Evolutionary conservation across 2,797 vertebrate species (phyloP), one percentile per base, ranked within the genome.

Genomic region (Buceros bicornis): DNA sequence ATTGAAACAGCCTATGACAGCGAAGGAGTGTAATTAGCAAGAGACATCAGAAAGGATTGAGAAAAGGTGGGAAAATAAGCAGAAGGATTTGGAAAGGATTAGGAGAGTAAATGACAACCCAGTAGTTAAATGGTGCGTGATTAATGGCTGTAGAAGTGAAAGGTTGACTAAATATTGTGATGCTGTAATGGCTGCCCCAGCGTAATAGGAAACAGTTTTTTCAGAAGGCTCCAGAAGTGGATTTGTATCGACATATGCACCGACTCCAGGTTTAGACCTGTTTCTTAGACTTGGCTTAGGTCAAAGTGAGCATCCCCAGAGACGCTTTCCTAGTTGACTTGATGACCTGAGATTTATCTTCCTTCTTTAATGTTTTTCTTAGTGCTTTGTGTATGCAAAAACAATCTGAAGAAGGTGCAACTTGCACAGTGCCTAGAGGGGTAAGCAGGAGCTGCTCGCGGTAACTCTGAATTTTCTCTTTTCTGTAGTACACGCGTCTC

Each of bases 141-240:
- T 97, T 96, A 97, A 97, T 54, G 82, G 71, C 57, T 89, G 66
- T 70, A 73, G 58, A 94, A 90, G 91, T 90, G 94, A 92, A 95
- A 96, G 83, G 82, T 93, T 96, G 94, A 89, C 86, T 94, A 93
- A 97, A 95, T 96, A 92, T 96, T 96, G 43, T 96, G 93, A 89
- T 74, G 93, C 57, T 79, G 28, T 90, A 91, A 91, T 87, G 66
- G 70, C 83, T 95, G 88, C 67, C 94, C 91, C 65, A 48, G 79
- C 90, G 80, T 56, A 42, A 77, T 42, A 74, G 50, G 48, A 87
- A 90, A 85, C 50, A n/a, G 24, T 65, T 74, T 66, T 15, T 45
- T 67, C 0, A 0, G 66, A 54, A 84, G 74, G 48, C 58, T 87
- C 42, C 48, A 65, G 62, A 86, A 58, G 40, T 81, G 74, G 48